Percentiles rank a stretch among this genome's conserved stretches.
Conservation (phyloP, 2,113 vertebrate species). For the Crocuta crocuta region DNA sequence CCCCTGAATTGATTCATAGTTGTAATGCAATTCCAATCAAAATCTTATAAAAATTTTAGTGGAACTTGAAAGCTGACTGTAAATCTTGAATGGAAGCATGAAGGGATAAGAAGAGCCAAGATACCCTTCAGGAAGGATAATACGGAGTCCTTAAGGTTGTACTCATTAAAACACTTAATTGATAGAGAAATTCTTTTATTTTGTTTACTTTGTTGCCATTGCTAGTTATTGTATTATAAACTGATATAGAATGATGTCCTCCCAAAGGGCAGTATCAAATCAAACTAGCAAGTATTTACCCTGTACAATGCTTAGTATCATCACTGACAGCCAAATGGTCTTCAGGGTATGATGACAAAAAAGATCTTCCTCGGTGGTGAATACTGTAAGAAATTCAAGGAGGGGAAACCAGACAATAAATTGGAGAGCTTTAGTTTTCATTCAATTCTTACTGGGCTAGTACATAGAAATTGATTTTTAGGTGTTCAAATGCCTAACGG, state of each 20-base stretch:
- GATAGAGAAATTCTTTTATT: background rate
- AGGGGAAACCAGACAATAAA: background rate
- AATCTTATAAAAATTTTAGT: background rate
- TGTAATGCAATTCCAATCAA: background rate
- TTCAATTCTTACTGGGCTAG: background rate
- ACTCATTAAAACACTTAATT: background rate
- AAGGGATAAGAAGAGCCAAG: background rate
- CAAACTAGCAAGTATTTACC: background rate
- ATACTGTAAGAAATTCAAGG: background rate
- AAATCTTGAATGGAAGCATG: background rate
- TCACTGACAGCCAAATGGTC: background rate
- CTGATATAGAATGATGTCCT: background rate
- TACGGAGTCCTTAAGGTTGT: background rate
- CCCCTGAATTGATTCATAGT: background rate
- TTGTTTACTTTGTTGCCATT: background rate
- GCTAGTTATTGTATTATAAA: background rate
- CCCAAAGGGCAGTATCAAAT: background rate
- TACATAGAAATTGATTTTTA: background rate
- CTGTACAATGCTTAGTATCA: background rate
- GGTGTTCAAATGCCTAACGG: background rate
- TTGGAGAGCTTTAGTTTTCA: background rate
- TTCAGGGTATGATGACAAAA: background rate
- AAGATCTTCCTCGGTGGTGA: background rate
- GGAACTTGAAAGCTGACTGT: constrained; percentile 9
- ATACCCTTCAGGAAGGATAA: background rate